Conservation (phyloP, 2,888 invertebrate species). For the Eupithecia insigniata region DNA sequence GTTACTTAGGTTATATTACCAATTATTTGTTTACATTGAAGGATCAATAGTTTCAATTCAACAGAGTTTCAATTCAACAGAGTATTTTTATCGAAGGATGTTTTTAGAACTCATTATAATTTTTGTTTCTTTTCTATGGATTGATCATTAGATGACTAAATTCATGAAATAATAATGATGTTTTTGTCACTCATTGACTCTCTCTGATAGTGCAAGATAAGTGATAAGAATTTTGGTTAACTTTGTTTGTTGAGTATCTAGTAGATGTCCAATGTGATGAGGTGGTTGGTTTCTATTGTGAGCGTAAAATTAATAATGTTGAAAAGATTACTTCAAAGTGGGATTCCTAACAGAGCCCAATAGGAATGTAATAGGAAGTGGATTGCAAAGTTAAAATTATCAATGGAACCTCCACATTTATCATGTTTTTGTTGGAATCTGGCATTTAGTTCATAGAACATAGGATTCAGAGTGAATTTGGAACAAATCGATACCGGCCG, state of each 20-base stretch:
- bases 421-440: slow-evolving; percentile 18
- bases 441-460: slow-evolving; percentile 41
- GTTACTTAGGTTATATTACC: not conserved
- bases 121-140: not conserved
- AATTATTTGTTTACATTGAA: not conserved
- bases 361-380: slow-evolving; percentile 3
- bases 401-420: slow-evolving; percentile 17
- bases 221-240: slow-evolving; percentile 39
- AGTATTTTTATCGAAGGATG: not conserved
- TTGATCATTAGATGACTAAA: not conserved
- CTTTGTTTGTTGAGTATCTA: slow-evolving; percentile 38
- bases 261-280: slow-evolving; percentile 24
- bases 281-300: not conserved
- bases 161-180: slow-evolving; percentile 18
- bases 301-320: not conserved
- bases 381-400: slow-evolving; percentile 11
- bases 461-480: slow-evolving; percentile 70
- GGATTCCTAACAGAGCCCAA: slow-evolving; percentile 12
- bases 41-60: no score
- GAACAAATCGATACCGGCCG: slow-evolving; percentile 80
- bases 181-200: slow-evolving; percentile 34
- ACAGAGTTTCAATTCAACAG: not conserved
- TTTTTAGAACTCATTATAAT: not conserved
- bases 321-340: not conserved
- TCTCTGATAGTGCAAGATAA: slow-evolving; percentile 41